Evolutionary conservation across 2,113 vertebrate species (phyloP).

Genomic region (Turnix velox): DNA sequence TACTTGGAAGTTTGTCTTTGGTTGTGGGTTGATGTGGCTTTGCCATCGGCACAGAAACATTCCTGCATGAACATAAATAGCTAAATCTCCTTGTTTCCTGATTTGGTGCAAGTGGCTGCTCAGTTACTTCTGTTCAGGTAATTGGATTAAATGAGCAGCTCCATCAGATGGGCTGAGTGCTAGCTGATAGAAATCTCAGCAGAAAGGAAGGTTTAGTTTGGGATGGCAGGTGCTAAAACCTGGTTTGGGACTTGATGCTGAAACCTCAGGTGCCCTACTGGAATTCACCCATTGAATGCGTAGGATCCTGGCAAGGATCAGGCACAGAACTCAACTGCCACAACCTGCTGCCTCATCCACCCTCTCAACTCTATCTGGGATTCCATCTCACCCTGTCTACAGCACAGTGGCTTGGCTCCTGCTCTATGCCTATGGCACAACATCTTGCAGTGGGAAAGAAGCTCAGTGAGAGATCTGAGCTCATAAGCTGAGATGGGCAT

Average conservation of each 20-base stretch:
- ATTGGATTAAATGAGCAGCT: background rate
- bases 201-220: background rate
- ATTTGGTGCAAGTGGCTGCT: background rate
- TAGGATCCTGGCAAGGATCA: fast-evolving
- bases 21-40: constrained; percentile 34
- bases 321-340: fast-evolving
- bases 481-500: background rate
- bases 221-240: background rate
- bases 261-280: background rate
- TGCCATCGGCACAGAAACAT: background rate
- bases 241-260: background rate
- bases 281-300: background rate
- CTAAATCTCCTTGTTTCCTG: background rate
- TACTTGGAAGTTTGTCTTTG: constrained; percentile 20
- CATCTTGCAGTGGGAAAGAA: background rate
- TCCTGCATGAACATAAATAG: background rate
- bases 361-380: background rate
- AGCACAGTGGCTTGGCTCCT: background rate
- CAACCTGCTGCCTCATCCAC: background rate
- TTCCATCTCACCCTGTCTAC: background rate
- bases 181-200: background rate
- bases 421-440: background rate
- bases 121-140: background rate
- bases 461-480: background rate
- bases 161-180: background rate